Base-by-base conservation (phyloP, 2,113 vertebrate species). In the Poecile atricapillus region DNA sequence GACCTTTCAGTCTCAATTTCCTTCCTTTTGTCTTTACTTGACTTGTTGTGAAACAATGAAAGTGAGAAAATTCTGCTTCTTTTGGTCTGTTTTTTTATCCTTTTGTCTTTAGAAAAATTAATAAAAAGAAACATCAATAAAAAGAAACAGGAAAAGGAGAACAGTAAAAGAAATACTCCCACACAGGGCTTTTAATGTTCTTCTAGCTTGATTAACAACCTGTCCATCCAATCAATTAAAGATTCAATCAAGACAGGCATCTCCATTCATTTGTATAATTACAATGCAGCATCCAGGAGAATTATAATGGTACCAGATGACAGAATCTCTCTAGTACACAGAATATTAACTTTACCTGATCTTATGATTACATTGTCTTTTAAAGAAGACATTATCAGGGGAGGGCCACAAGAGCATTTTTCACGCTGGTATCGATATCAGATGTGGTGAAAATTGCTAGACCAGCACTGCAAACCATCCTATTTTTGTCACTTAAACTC, bases 181-280 rank as follows among this genome's bases (percentile, higher is more conserved):
- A 92, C 77, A 63, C 22, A 41, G 31, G 23, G 35, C 33, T 89
- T 90, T 89, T 55, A 91, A 75, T 77, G 50, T 52, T 83, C 43
- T 76, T 85, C 58, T 64, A 23, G 63, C 52, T 78, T 93, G 68
- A 92, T 83, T 92, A 93, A 90, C 83, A 93, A 67, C 41, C 58
- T 75, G 56, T 30, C 33, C 69, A 85, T 56, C 18, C 67, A 70
- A 91, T 70, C 74, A 27, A 88, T 89, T 90, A 81, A 95, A 96
- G 89, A 65, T 13, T 31, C 56, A 85, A 76, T 43, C 43, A 53
- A 93, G 71, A 86, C 7, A 91, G 37, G 91, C 62, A 74, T 47
- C 50, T 85, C 78, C 50, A 74, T 87, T 94, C 71, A 78, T 78
- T 93, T 83, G 49, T 89, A 5, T 82, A 87, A 94, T 84, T 74